phyloP scores from a whole-genome alignment of 1,140 invertebrate species.

The Orussus abietinus region DNA sequence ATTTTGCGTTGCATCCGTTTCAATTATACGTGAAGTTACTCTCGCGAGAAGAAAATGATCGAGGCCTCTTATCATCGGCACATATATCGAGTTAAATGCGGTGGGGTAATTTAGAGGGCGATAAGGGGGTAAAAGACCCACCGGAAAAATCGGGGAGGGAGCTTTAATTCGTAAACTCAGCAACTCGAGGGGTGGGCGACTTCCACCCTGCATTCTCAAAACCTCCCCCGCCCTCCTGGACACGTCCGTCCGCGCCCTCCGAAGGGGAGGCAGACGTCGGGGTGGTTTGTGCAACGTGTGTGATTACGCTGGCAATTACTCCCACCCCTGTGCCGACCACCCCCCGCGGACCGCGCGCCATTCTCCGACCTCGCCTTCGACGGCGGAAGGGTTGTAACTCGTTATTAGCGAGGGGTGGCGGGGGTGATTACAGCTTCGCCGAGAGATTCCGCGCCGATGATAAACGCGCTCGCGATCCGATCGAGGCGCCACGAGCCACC shows the following conservation, averaged over 20 bases:
- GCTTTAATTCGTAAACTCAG: neutral
- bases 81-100: no score
- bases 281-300: conserved; percentile 40
- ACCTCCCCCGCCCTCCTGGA: conserved; percentile 23
- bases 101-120: no score
- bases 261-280: conserved; percentile 4
- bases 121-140: no score
- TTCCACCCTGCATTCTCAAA: neutral
- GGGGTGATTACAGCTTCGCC: conserved; percentile 43
- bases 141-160: no score
- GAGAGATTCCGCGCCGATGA: conserved; percentile 41
- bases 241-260: conserved; percentile 8
- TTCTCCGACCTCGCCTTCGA: conserved; percentile 15
- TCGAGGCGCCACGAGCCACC: conserved; percentile 13
- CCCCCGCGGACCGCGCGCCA: neutral
- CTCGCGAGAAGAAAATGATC: no score
- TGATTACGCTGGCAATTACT: conserved; percentile 52
- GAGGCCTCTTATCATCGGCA: no score
- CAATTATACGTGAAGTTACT: no score
- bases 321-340: conserved; percentile 20
- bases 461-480: conserved; percentile 39
- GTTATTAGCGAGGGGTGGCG: conserved; percentile 41
- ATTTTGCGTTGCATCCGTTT: no score
- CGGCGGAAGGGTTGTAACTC: conserved; percentile 44
- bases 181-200: neutral